phyloP scores from a whole-genome alignment of 2,888 invertebrate genomes.

The Selenia dentaria region DNA sequence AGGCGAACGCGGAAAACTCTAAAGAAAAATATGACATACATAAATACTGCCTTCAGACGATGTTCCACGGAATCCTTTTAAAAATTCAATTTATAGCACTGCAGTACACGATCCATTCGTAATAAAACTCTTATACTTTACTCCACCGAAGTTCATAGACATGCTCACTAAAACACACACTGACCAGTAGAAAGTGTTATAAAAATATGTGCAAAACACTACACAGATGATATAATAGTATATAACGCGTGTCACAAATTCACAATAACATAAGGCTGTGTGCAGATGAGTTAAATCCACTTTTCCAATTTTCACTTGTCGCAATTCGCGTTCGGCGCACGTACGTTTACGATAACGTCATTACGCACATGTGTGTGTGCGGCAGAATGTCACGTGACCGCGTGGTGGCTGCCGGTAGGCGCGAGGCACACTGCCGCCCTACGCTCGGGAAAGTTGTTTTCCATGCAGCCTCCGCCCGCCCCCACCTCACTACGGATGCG shows the following conservation, averaged over 20 bases:
- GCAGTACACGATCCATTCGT: slow-evolving; percentile 31
- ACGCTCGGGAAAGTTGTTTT: slow-evolving; percentile 58
- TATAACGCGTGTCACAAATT: slow-evolving; percentile 14
- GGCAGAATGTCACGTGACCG: slow-evolving; percentile 41
- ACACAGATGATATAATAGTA: background rate
- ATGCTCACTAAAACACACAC: slow-evolving; percentile 17
- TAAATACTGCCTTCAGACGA: slow-evolving; percentile 67
- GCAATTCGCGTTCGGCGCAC: slow-evolving; percentile 32
- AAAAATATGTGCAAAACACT: slow-evolving; percentile 2
- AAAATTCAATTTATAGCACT: slow-evolving; percentile 49
- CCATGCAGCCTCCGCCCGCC: slow-evolving; percentile 73
- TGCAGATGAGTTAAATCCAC: slow-evolving; percentile 26
- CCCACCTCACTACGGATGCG: slow-evolving; percentile 56
- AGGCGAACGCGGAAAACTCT: slow-evolving; percentile 60
- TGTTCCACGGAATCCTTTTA: slow-evolving; percentile 64
- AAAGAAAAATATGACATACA: slow-evolving; percentile 72
- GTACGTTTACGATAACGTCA: slow-evolving; percentile 25
- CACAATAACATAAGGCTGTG: slow-evolving; percentile 20
- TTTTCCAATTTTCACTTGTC: slow-evolving; percentile 36
- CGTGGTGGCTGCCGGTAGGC: slow-evolving; percentile 48
- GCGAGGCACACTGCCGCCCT: slow-evolving; percentile 73
- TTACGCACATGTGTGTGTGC: slow-evolving; percentile 24
- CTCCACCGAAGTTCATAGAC: slow-evolving; percentile 1
- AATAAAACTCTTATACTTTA: slow-evolving; percentile 7
- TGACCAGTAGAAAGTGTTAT: no score